Conservation (phyloP, 2,113 vertebrate genomes). For the Gobius niger region DNA sequence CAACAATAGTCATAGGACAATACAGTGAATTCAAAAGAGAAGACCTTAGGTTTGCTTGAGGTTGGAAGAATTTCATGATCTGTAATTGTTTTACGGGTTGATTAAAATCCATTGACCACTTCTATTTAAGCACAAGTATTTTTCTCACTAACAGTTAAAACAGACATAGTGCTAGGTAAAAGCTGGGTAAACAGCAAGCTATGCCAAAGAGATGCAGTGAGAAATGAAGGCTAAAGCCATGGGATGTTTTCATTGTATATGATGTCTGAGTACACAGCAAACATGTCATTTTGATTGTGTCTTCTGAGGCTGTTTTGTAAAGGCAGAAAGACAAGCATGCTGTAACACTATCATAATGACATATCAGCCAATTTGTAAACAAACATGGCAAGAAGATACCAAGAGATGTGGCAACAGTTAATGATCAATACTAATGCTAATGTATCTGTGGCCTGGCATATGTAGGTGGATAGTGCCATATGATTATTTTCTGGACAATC, state of each 20-base stretch:
- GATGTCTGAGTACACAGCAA: conserved; percentile 87
- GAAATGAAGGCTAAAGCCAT: conserved; percentile 37
- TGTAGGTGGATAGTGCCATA: no score
- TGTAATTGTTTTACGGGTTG: no score
- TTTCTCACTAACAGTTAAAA: background rate
- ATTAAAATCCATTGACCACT: no score
- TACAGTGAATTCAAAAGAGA: no score
- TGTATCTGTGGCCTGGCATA: no score
- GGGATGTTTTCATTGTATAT: conserved; percentile 84
- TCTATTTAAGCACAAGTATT: no score
- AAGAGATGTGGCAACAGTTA: no score
- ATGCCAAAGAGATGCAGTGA: conserved; percentile 30
- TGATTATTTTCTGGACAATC: no score
- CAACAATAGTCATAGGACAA: no score
- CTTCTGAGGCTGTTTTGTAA: conserved; percentile 83
- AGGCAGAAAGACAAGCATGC: conserved; percentile 43
- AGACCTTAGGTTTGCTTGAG: no score
- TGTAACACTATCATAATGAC: conserved; percentile 52
- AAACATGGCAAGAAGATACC: conserved; percentile 40
- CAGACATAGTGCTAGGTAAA: conserved; percentile 32
- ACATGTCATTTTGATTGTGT: conserved; percentile 87
- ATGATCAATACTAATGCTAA: no score
- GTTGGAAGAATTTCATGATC: no score
- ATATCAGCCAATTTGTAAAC: conserved; percentile 49
- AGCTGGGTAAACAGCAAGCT: conserved; percentile 24